These are phyloP conservation scores for Graptemys geographica DNA, from an alignment of 2,797 vertebrate species.

Conservation along the genomic window DNA sequence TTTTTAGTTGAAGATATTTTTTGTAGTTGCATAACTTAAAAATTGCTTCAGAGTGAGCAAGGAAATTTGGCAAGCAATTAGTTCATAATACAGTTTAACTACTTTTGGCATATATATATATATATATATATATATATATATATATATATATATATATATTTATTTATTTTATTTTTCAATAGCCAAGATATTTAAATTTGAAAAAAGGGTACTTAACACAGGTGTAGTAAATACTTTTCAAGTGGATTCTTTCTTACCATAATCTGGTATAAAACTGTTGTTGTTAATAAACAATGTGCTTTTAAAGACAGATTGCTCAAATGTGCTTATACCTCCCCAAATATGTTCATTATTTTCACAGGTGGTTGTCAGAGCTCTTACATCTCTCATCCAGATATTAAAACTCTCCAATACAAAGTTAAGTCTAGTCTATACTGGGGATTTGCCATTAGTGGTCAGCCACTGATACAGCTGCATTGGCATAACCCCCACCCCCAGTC, in stretches of 20 bases:
- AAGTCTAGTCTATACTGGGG: background rate
- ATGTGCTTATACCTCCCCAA: background rate
- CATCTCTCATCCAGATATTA: background rate
- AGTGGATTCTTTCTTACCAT: background rate
- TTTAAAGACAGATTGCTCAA: background rate
- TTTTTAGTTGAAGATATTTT: background rate
- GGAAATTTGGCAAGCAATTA: slow-evolving; percentile 16
- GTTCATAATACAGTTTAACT: slow-evolving; percentile 6
- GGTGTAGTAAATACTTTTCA: background rate
- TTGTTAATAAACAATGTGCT: fast-evolving
- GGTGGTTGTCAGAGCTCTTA: background rate
- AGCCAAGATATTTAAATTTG: background rate
- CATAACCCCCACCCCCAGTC: background rate
- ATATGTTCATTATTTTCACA: background rate
- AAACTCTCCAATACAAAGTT: background rate
- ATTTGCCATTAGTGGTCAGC: background rate
- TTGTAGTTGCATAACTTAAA: background rate
- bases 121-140: background rate
- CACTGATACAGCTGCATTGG: background rate
- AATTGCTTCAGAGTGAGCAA: background rate
- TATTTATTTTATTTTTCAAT: background rate
- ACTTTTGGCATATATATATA: background rate
- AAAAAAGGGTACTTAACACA: background rate
- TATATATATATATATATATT: background rate
- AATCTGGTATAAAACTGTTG: background rate